phyloP scores from a whole-genome alignment of 2,888 invertebrate species.

The Hypselothyrea guttata region DNA sequence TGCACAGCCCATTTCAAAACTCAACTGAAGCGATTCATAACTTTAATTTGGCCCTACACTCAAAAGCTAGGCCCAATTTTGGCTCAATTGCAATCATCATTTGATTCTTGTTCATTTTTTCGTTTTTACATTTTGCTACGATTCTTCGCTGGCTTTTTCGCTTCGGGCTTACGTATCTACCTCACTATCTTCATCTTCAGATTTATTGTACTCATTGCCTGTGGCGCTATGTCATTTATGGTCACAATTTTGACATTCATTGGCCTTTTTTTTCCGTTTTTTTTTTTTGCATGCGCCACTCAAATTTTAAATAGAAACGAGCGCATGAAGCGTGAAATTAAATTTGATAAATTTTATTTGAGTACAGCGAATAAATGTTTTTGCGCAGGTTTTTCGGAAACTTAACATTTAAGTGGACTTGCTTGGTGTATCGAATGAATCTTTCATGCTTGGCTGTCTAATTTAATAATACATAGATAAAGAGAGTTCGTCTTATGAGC shows the following conservation, averaged over 20 bases:
- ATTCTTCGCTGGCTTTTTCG: conserved; percentile 4
- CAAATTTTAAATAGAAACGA: conserved; percentile 74
- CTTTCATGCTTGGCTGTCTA: no score
- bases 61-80: conserved; percentile 8
- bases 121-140: conserved; percentile 28
- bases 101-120: conserved; percentile 14
- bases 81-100: conserved; percentile 29
- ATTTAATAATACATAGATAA: no score
- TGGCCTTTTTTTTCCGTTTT: conserved; percentile 43
- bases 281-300: conserved; percentile 39
- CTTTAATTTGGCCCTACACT: conserved; percentile 30
- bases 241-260: conserved; percentile 73
- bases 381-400: conserved; percentile 44
- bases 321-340: conserved; percentile 77
- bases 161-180: background rate
- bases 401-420: no score
- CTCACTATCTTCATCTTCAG: conserved; percentile 35
- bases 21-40: conserved; percentile 50
- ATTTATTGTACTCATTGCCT: conserved; percentile 63
- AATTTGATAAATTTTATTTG: conserved; percentile 77
- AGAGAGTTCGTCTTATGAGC: no score
- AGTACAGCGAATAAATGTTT: conserved; percentile 68
- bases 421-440: no score
- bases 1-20: conserved; percentile 38
- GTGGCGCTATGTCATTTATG: conserved; percentile 57